Evolutionary conservation across 2,113 vertebrate species (phyloP).

Genomic region (Pycnonotus jocosus): DNA sequence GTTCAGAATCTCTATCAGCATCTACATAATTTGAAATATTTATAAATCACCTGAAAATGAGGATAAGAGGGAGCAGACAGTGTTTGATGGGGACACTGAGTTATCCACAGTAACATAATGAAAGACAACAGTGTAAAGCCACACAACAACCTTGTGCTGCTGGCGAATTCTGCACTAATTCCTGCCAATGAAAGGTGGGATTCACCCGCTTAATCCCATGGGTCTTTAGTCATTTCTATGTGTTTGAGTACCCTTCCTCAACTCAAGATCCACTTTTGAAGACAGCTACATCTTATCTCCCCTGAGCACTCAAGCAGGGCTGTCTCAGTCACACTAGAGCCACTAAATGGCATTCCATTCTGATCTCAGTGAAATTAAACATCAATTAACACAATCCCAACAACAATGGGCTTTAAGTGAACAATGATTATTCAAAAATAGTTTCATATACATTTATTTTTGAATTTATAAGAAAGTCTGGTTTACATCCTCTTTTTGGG

Average conservation of each 20-base stretch:
- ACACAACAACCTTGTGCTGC: neutral
- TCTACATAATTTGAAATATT: neutral
- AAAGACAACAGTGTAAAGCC: neutral
- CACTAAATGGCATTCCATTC: neutral
- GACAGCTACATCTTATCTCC: neutral
- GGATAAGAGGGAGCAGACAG: neutral
- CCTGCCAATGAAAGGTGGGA: neutral
- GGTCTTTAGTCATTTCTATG: neutral
- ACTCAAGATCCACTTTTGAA: neutral
- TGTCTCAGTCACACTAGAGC: neutral
- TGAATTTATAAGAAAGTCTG: neutral
- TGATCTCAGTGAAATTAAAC: neutral
- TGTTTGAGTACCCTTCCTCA: neutral
- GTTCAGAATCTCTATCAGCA: neutral
- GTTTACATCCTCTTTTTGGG: neutral
- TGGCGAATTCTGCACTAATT: neutral
- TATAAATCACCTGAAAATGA: neutral
- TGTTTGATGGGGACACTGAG: neutral
- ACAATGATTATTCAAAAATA: neutral
- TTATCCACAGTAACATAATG: neutral
- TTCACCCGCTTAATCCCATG: neutral
- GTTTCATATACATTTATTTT: neutral
- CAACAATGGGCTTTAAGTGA: neutral
- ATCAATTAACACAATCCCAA: neutral
- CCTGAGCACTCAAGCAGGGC: neutral